phyloP scores from a whole-genome alignment of 2,113 vertebrate species.

The Anser brachyrhynchus region DNA sequence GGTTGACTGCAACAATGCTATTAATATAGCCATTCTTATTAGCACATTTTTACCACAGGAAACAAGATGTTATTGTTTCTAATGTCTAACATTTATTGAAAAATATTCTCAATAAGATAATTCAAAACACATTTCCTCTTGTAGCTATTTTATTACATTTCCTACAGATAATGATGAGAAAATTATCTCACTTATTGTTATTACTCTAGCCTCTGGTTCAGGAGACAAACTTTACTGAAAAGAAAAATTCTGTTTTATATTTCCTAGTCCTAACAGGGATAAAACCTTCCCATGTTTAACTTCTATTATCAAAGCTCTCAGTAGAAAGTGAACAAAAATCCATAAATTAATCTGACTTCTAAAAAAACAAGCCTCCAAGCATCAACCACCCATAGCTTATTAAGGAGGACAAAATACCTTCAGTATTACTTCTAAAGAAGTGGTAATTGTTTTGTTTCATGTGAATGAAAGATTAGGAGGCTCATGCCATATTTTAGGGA shows the following conservation, averaged over 20 bases:
- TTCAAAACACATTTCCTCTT: slow-evolving; percentile 47
- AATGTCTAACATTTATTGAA: slow-evolving; percentile 38
- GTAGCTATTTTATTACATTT: slow-evolving; percentile 61
- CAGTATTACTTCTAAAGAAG: background rate
- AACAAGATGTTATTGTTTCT: slow-evolving; percentile 56
- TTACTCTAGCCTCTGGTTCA: slow-evolving; percentile 20
- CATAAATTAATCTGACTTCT: slow-evolving; percentile 1
- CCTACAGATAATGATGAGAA: slow-evolving; percentile 59
- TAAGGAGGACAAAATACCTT: slow-evolving; percentile 21
- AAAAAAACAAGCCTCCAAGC: background rate
- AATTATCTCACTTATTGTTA: slow-evolving; percentile 54
- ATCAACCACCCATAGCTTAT: background rate
- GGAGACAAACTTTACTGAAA: slow-evolving; percentile 54
- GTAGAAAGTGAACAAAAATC: slow-evolving; percentile 16
- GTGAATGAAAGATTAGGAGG: slow-evolving; percentile 9
- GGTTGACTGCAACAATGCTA: background rate
- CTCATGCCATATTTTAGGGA: background rate
- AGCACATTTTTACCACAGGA: slow-evolving; percentile 42
- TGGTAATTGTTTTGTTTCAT: slow-evolving; percentile 20
- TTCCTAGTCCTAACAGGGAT: background rate
- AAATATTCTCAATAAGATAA: slow-evolving; percentile 47
- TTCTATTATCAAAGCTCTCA: background rate
- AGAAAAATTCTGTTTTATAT: slow-evolving; percentile 8
- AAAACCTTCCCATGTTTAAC: slow-evolving; percentile 8
- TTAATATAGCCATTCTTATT: slow-evolving; percentile 43